Base-by-base conservation (phyloP, 1,140 invertebrate species). In the Drosophila pallidifrons region DNA sequence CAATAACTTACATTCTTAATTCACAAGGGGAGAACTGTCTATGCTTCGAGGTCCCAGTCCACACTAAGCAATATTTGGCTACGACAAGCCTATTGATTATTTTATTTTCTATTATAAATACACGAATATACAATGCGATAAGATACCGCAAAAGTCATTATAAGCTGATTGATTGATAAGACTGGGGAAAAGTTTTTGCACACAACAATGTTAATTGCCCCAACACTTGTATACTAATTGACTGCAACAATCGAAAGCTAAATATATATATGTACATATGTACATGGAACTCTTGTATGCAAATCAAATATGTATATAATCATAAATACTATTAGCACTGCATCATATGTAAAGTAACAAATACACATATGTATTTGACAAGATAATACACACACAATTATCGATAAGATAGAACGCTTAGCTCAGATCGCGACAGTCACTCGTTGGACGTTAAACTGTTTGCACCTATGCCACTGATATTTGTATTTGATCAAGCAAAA, bases 321-420 rank as follows among this genome's bases (percentile, higher is more conserved):
- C 28, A 51, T 11, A 41, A 11, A 30, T 7, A 1, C 35, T 28
- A 25, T 25, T 41, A 52, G 5, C 16, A 55, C 52, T 16, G 15
- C 30, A 16, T 8, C 13, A 20, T 15, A 38, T 55, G n/a, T 38
- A 38, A 55, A 55, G 41, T 13, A 13, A 16, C 46, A 59, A 52
- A 2, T 52, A 10, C 16, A 41, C 32, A 60, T 25, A 35, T 38
- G 11, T 57, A 30, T 59, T 30, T 46, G 4, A 25, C 1, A 52
- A 57, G 59, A 71, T 75, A 64, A 58, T 25, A 25, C 51, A 38
- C n/a, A 43, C 15, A 10, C 28, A 43, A 13, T 43, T 43, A 20
- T 49, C 41, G 72, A 75, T 75, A 61, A 75, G 66, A 75, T 63
- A 75, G 38, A 10, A 41, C 25, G 7, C n/a, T 46, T 32, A 69